phyloP scores from a whole-genome alignment of 2,113 vertebrate genomes.

The Myodes glareolus region DNA sequence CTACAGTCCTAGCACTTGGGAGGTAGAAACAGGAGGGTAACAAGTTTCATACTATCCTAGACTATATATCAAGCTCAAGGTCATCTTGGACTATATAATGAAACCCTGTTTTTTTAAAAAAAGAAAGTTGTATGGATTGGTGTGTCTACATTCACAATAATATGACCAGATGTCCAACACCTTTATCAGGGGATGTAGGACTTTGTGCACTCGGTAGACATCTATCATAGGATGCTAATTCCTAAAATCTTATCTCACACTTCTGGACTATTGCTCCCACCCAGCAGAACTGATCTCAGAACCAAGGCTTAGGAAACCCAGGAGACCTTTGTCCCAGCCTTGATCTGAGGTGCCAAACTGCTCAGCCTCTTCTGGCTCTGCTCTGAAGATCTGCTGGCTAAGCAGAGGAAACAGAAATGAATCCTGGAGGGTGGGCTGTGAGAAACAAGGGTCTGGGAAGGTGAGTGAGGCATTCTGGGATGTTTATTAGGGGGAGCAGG shows the following conservation, averaged over 20 bases:
- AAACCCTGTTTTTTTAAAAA: background rate
- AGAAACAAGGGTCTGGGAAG: constrained; percentile 16
- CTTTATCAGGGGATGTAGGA: constrained; percentile 22
- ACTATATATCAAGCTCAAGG: background rate
- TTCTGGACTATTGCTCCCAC: constrained; percentile 24
- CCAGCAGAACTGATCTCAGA: constrained; percentile 49
- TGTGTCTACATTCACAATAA: constrained; percentile 34
- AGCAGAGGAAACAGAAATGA: constrained; percentile 48
- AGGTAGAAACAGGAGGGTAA: background rate
- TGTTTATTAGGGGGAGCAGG: constrained; percentile 8
- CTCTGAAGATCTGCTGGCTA: constrained; percentile 44
- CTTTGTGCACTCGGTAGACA: background rate
- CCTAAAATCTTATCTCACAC: constrained; percentile 56
- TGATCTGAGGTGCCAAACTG: background rate
- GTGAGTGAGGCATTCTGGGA: background rate
- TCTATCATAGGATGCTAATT: background rate
- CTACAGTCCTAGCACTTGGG: background rate
- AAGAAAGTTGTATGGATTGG: background rate
- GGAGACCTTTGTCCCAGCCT: constrained; percentile 20
- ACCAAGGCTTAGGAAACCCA: constrained; percentile 11
- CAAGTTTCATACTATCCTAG: background rate
- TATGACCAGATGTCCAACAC: background rate
- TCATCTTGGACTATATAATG: background rate
- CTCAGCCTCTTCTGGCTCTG: constrained; percentile 16
- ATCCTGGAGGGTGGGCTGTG: background rate